These are phyloP conservation scores for Drosophila takahashii DNA, from an alignment of 1,140 invertebrate genomes.

Conservation along the genomic window DNA sequence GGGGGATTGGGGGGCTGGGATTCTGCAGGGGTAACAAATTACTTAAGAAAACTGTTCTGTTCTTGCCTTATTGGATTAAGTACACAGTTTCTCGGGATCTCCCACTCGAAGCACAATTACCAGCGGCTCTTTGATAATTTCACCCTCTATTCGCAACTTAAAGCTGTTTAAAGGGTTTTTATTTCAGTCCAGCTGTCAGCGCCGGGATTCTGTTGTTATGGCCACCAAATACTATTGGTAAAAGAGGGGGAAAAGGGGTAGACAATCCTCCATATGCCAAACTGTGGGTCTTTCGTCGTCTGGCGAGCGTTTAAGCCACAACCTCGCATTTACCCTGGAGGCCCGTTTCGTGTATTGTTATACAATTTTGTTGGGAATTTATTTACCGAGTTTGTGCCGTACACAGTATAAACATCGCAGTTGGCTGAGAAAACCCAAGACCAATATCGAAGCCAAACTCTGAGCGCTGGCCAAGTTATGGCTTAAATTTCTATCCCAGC, in stretches of 20 bases:
- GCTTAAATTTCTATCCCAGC: constrained; percentile 79
- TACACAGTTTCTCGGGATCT: constrained; percentile 60
- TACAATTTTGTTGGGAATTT: constrained; percentile 83
- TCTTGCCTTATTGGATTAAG: constrained; percentile 81
- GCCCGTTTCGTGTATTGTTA: constrained; percentile 79
- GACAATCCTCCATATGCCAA: constrained; percentile 12
- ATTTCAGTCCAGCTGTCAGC: constrained; percentile 40
- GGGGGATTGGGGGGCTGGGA: not conserved
- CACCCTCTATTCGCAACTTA: constrained; percentile 17
- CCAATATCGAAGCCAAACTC: constrained; percentile 71
- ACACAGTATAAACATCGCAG: constrained; percentile 79
- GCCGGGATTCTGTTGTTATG: constrained; percentile 51
- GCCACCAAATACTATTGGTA: constrained; percentile 54
- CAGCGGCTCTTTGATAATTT: constrained; percentile 81
- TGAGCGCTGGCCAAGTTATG: constrained; percentile 67
- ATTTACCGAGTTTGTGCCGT: constrained; percentile 79
- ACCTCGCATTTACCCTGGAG: constrained; percentile 67
- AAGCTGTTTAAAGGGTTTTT: constrained; percentile 40
- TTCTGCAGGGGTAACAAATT: constrained; percentile 69
- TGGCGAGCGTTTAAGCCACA: constrained; percentile 44
- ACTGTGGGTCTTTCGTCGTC: constrained; percentile 34
- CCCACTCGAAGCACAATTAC: constrained; percentile 71
- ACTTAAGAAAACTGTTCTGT: constrained; percentile 82
- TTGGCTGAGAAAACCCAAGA: constrained; percentile 69
- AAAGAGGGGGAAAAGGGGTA: not conserved